phyloP scores from a whole-genome alignment of 2,888 invertebrate species.

The Zonitis immaculata region DNA sequence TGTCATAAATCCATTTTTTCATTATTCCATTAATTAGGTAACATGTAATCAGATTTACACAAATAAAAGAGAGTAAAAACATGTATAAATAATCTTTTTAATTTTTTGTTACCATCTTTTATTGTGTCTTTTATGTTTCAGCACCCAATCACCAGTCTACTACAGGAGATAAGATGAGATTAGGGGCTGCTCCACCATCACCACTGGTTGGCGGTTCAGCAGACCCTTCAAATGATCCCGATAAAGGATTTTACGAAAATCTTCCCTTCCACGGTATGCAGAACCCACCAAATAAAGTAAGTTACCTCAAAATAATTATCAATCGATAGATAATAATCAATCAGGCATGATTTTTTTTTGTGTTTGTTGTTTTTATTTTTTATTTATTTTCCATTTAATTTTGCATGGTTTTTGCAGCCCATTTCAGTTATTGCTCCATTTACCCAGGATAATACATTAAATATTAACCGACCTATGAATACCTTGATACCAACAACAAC shows the following conservation, averaged over 20 bases:
- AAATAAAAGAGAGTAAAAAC: too few species aligned
- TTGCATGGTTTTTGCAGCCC: slow-evolving; percentile 48
- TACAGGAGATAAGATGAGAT: slow-evolving; percentile 52
- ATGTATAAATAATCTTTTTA: neutral
- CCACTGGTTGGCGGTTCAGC: slow-evolving; percentile 49
- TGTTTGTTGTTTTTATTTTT: slow-evolving; percentile 3
- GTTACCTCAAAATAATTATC: slow-evolving; percentile 13
- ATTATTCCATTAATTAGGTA: neutral
- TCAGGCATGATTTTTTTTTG: neutral
- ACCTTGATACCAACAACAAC: slow-evolving; percentile 21
- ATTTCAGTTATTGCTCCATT: slow-evolving; percentile 58
- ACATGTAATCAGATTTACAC: neutral
- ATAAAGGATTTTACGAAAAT: slow-evolving; percentile 88
- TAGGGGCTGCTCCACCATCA: slow-evolving; percentile 48
- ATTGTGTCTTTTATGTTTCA: slow-evolving; percentile 32
- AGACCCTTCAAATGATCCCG: slow-evolving; percentile 72
- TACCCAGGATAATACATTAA: slow-evolving; percentile 36
- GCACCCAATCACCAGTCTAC: slow-evolving; percentile 50
- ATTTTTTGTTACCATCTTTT: neutral
- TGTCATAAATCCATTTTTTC: too few species aligned
- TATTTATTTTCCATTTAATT: slow-evolving; percentile 31
- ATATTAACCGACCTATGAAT: slow-evolving; percentile 28
- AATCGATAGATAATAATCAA: slow-evolving; percentile 1
- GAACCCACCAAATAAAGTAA: slow-evolving; percentile 91
- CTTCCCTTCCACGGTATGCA: slow-evolving; percentile 92